Base-by-base conservation (phyloP, 2,113 vertebrate genomes). In the Proterorhinus semilunaris region DNA sequence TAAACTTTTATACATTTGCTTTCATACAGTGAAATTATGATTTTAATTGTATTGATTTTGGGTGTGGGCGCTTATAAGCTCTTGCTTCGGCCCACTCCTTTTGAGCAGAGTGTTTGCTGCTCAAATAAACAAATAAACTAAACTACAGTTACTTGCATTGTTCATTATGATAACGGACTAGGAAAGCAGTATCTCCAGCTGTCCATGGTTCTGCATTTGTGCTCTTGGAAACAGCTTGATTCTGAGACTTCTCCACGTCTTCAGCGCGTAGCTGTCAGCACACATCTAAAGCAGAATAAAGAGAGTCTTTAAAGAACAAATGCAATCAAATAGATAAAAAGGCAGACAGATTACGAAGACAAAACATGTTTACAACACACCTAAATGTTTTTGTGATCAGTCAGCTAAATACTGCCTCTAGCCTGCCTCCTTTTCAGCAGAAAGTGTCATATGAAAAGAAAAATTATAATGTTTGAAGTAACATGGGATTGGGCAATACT, bases 261-360 rank as follows among this genome's bases (percentile, higher is more conserved):
- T 71, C 66, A 72, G 63, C 74, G 71, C 11, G 73, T 53, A 64
- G 48, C 48, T 79, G 71, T 80, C 76, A 82, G 80, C 66, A 64
- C 61, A 46, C 69, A 83, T 76, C 71, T 78, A 66, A 55, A 85
- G 46, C 67, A 82, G 62, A 58, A 13, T 36, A 58, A 77, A 83
- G 62, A 83, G 72, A 55, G 65, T 36, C 78, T 74, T 82, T 69
- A 66, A 57, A 73, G 65, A 62, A 76, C 17, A 65, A 53, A 63
- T 62, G 42, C 15, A 79, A 78, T 59, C 71, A 74, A 74, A 52
- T 27, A 50, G 69, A 83, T 78, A 69, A 80, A 83, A 75, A 66
- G 66, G 49, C 65, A 78, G 57, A 62, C 55, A 42, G 7, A 51
- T 27, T 47, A 44, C 48, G 66, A 15, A 75, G 76, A 78, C 62